phyloP scores from a whole-genome alignment of 2,888 invertebrate genomes.

The Orchestes rusci region DNA sequence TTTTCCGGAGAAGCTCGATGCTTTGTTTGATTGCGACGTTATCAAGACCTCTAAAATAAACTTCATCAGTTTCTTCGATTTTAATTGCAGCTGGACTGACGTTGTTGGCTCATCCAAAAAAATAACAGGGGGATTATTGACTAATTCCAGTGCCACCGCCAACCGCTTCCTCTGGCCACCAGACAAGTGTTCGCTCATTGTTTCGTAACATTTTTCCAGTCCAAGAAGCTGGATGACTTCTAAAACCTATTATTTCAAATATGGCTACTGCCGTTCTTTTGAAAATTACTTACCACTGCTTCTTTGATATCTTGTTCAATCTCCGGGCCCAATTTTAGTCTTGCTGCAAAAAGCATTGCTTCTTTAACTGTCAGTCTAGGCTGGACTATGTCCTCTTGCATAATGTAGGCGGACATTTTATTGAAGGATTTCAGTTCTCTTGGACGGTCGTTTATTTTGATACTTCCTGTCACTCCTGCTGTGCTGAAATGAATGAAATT shows the following conservation, averaged over 20 bases:
- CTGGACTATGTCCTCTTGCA: conserved; percentile 70
- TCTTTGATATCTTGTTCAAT: conserved; percentile 53
- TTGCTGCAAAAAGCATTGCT: conserved; percentile 66
- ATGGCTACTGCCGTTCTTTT: too few species aligned
- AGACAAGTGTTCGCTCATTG: conserved; percentile 59
- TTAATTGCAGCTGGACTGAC: too few species aligned
- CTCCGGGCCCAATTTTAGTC: conserved; percentile 61
- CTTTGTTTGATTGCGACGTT: conserved; percentile 67
- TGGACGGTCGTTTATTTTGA: conserved; percentile 60
- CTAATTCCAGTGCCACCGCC: conserved; percentile 68
- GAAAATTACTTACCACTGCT: conserved; percentile 57
- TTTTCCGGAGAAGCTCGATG: conserved; percentile 58
- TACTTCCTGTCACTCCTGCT: conserved; percentile 57
- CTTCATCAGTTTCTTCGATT: background rate
- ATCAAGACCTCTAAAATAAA: conserved; percentile 57
- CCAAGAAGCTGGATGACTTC: conserved; percentile 68
- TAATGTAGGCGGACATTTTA: conserved; percentile 72
- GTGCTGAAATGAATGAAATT: conserved; percentile 33
- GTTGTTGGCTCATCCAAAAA: conserved; percentile 78
- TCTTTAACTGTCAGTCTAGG: conserved; percentile 66
- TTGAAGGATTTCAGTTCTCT: conserved; percentile 63
- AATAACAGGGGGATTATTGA: conserved; percentile 76
- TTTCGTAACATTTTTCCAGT: conserved; percentile 57
- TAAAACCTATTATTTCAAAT: conserved; percentile 57
- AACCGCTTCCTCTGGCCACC: conserved; percentile 74